These are phyloP conservation scores for Scaptodrosophila latifasciaeformis DNA, from an alignment of 2,888 invertebrate genomes.

Conservation along the genomic window DNA sequence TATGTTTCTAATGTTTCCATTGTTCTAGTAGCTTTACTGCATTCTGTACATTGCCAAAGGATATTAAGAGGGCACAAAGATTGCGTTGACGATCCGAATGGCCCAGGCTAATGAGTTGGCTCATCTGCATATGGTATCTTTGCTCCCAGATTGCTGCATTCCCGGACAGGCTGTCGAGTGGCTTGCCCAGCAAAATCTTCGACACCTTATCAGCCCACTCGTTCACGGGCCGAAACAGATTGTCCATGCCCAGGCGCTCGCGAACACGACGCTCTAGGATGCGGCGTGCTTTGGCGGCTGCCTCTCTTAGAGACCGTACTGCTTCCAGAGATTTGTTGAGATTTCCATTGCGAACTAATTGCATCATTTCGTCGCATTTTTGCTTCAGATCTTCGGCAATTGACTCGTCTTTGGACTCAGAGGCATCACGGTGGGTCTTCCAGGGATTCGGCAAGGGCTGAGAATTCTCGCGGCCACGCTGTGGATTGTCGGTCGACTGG, in stretches of 20 bases:
- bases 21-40: conserved; percentile 39
- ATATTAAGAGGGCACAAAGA: conserved; percentile 38
- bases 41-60: conserved; percentile 37
- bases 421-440: too few relatives aligned
- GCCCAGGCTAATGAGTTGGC: conserved; percentile 31
- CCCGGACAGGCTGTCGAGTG: too few relatives aligned
- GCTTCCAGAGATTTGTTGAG: conserved; percentile 7
- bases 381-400: neutral
- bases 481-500: conserved; percentile 15
- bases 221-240: neutral
- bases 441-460: conserved; percentile 53
- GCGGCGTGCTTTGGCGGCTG: neutral
- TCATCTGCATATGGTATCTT: conserved; percentile 29
- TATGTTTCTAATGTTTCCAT: conserved; percentile 42
- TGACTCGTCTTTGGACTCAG: neutral
- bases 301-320: conserved; percentile 1
- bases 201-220: neutral
- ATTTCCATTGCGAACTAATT: conserved; percentile 15
- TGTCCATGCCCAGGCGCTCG: neutral
- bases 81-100: conserved; percentile 39
- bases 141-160: conserved; percentile 16
- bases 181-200: too few relatives aligned
- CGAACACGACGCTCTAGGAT: neutral
- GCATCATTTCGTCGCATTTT: conserved; percentile 19
- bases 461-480: conserved; percentile 46